A percentile compares a stretch with the other conserved stretches of the same genome.
Evolutionary conservation across 53 echinoderm and acorn worm genomes (phyloP).

Genomic region (Zoroaster sp.): DNA sequence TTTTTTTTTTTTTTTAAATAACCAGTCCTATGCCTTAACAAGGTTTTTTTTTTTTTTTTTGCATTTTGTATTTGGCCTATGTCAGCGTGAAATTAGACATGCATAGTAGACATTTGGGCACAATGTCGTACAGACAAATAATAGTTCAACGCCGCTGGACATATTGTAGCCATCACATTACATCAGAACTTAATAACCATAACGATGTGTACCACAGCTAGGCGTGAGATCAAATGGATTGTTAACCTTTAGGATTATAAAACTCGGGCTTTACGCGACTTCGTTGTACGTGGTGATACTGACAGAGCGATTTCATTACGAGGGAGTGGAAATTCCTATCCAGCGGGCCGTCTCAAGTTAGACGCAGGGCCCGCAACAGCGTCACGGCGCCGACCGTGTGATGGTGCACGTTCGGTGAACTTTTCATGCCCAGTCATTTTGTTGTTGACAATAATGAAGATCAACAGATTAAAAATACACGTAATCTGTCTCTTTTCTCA

Average conservation of each 20-base stretch:
- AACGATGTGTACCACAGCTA: constrained; percentile 26
- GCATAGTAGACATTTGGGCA: too few species aligned
- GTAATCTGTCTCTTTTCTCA: too few species aligned
- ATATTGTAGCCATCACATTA: constrained; percentile 41
- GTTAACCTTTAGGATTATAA: constrained; percentile 25
- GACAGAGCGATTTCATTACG: constrained; percentile 39
- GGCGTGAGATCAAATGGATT: not conserved
- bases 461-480: too few species aligned
- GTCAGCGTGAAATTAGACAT: too few species aligned
- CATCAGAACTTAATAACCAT: constrained; percentile 31
- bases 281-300: not conserved
- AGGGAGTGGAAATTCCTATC: not conserved
- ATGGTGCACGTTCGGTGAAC: constrained; percentile 48
- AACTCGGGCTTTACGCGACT: not conserved
- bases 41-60: too few species aligned
- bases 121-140: not conserved
- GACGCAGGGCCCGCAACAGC: constrained; percentile 13
- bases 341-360: constrained; percentile 27
- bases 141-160: not conserved
- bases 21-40: too few species aligned
- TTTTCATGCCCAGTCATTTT: not conserved
- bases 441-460: too few species aligned
- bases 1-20: too few species aligned
- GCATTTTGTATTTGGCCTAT: too few species aligned
- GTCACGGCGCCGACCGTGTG: constrained; percentile 41